Evolutionary conservation across 2,888 invertebrate species (phyloP).

Genomic region (Leucophora obtusa): DNA sequence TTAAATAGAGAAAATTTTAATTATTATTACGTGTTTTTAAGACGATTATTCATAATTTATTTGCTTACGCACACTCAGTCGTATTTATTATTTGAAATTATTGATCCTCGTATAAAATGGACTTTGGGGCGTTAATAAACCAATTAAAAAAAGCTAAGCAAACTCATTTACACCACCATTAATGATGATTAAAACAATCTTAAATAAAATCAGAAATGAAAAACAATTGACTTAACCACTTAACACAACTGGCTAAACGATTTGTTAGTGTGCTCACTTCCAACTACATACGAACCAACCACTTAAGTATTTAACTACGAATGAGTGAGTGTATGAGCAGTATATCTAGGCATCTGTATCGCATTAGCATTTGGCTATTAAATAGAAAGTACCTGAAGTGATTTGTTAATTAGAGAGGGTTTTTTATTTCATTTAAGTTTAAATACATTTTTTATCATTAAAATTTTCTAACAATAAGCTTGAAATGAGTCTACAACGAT

Average conservation of each 20-base stretch:
- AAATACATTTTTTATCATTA: conserved; percentile 33
- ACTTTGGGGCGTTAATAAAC: neutral
- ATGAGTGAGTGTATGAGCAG: too few species aligned
- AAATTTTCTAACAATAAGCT: neutral
- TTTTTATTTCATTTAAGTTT: neutral
- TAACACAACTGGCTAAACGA: too few species aligned
- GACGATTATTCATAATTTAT: conserved; percentile 14
- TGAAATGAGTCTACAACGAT: too few species aligned
- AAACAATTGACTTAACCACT: neutral
- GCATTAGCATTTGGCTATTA: conserved; percentile 18
- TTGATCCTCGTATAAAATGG: neutral
- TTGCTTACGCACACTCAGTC: neutral
- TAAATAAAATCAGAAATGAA: neutral
- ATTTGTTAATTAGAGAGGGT: conserved; percentile 34
- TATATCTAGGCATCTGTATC: neutral
- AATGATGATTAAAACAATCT: neutral
- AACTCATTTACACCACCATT: neutral
- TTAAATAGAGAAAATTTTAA: neutral
- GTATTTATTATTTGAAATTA: neutral
- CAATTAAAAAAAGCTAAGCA: neutral
- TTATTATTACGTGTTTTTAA: conserved; percentile 19
- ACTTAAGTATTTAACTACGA: too few species aligned
- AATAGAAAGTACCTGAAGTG: conserved; percentile 33
- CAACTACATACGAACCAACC: too few species aligned
- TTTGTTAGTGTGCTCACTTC: too few species aligned